These are phyloP conservation scores for Pygocentrus nattereri DNA, from an alignment of 2,797 vertebrate genomes.

Conservation along the genomic window DNA sequence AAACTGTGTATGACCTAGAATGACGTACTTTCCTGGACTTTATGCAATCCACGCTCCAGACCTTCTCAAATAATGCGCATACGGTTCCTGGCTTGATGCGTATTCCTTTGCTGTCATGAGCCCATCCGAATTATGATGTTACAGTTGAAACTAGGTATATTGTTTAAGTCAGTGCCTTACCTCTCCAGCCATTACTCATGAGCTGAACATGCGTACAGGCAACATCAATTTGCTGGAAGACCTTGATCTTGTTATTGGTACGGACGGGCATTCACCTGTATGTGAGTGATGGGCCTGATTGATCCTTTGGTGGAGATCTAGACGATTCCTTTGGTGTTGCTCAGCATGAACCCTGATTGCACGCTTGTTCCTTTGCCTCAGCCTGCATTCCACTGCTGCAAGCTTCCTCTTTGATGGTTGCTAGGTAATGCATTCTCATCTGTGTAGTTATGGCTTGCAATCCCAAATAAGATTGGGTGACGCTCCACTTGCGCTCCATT, in stretches of 20 bases:
- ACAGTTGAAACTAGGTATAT: constrained; percentile 48
- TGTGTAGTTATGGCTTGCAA: neutral
- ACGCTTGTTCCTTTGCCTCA: constrained; percentile 60
- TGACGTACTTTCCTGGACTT: no score
- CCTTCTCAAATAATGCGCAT: neutral
- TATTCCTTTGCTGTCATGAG: neutral
- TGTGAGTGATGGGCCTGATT: constrained; percentile 65
- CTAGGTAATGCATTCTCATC: constrained; percentile 68
- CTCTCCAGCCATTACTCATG: constrained; percentile 71
- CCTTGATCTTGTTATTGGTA: constrained; percentile 76
- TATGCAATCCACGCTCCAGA: neutral
- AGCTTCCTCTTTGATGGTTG: constrained; percentile 61
- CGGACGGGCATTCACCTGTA: constrained; percentile 72
- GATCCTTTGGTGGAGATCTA: constrained; percentile 70
- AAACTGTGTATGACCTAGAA: neutral
- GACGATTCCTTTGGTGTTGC: constrained; percentile 57
- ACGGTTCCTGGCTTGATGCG: neutral
- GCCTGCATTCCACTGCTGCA: constrained; percentile 59
- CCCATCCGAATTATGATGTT: neutral
- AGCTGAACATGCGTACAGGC: constrained; percentile 73
- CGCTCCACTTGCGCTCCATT: constrained; percentile 65
- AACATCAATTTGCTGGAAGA: constrained; percentile 71
- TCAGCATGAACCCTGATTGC: constrained; percentile 69
- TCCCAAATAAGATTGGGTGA: neutral
- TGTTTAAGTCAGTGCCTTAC: constrained; percentile 46